Evolutionary conservation across 1,140 invertebrate species (phyloP).

Genomic region (Drosophila melanogaster): Release_6_plus_ISO1_MT NT_037436.4:18165501-18166000

Average conservation of each 20-base stretch:
- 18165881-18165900: background rate
- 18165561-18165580: background rate
- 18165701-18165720: background rate
- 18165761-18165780: background rate
- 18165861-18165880: background rate
- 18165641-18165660: background rate
- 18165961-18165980: conserved; percentile 33
- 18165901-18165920: conserved; percentile 36
- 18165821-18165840: conserved; percentile 2
- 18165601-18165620: background rate
- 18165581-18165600: background rate
- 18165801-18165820: background rate
- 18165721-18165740: no score
- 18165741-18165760: background rate
- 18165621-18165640: background rate
- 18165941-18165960: background rate
- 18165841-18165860: background rate
- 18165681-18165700: background rate
- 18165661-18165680: background rate
- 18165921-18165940: conserved; percentile 2
- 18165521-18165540: background rate
- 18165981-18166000: conserved; percentile 57
- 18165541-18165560: background rate
- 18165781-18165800: background rate
- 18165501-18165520: background rate